Base-by-base conservation (phyloP, 2,888 invertebrate species). In the Scaptodrosophila latifasciaeformis region DNA sequence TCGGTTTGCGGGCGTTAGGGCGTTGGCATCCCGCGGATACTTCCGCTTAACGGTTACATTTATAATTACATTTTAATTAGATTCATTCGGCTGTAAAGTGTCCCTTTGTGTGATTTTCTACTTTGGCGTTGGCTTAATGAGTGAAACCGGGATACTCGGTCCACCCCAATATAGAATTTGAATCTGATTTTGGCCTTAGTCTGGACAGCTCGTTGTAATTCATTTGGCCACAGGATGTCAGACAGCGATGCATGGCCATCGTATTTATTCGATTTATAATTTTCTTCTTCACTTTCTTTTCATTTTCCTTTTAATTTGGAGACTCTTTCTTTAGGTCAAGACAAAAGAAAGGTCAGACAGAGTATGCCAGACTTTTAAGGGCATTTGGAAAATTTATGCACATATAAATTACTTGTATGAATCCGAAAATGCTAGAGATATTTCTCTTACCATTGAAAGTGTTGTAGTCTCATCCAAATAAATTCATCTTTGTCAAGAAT, bases 61-160 rank as follows among this genome's bases (percentile, higher is more conserved):
- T 83, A 86, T 86, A 86, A 86, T 86, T 86, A 86, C 86, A 86
- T 85, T 86, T 86, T 86, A 86, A 86, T 86, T 86, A 86, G 86
- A 86, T 86, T 86, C 86, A 86, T 86, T 86, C 85, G 86, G 84
- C 86, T 84, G 85, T 86, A 85, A 86, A 86, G 85, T 85, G 85
- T 86, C 85, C 85, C 74, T 84, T 84, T 84, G 81, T 81, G 71
- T 80, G 79, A 74, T 77, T 78, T 74, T 67, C 71, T 67, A 70
- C 66, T 65, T 76, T 70, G 63, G 21, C 47, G 24, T 18, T 29
- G 62, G 64, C 72, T 76, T 75, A 76, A 74, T 71, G 72, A 68
- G 71, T 58, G 66, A 51, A 58, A 56, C 59, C 53, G 52, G 54
- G 62, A 64, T n/a, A n/a, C n/a, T n/a, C n/a, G n/a, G n/a, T n/a